phyloP scores from a whole-genome alignment of 2,113 vertebrate species.

The Crocuta crocuta region DNA sequence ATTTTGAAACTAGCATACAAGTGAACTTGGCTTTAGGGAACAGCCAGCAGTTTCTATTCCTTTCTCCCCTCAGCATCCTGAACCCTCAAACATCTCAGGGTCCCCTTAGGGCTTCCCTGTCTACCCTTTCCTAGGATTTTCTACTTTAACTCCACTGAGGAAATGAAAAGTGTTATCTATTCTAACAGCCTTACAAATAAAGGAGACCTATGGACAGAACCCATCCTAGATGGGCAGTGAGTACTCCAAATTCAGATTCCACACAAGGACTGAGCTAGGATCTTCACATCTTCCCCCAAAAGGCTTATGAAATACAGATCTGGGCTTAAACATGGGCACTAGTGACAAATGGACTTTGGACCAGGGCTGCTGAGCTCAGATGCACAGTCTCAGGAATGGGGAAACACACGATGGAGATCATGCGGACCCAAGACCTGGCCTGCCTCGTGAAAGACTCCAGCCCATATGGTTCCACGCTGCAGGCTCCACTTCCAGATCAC shows the following conservation, averaged over 20 bases:
- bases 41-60: rapidly evolving
- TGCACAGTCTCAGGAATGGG: rapidly evolving
- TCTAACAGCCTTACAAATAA: background rate
- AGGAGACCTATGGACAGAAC: background rate
- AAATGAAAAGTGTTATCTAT: background rate
- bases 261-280: background rate
- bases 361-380: rapidly evolving
- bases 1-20: background rate
- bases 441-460: rapidly evolving
- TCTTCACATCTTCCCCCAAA: background rate
- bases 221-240: background rate
- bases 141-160: background rate
- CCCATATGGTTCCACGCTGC: background rate
- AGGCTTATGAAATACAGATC: background rate
- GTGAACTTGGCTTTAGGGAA: background rate
- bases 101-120: no score
- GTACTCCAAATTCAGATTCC: background rate
- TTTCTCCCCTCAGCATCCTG: background rate
- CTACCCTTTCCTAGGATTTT: background rate
- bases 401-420: rapidly evolving
- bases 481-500: background rate
- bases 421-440: background rate
- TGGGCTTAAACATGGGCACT: background rate
- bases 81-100: no score
- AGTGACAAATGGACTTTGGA: background rate